Base-by-base conservation (phyloP, 2,797 vertebrate genomes). In the Lateolabrax maculatus region DNA sequence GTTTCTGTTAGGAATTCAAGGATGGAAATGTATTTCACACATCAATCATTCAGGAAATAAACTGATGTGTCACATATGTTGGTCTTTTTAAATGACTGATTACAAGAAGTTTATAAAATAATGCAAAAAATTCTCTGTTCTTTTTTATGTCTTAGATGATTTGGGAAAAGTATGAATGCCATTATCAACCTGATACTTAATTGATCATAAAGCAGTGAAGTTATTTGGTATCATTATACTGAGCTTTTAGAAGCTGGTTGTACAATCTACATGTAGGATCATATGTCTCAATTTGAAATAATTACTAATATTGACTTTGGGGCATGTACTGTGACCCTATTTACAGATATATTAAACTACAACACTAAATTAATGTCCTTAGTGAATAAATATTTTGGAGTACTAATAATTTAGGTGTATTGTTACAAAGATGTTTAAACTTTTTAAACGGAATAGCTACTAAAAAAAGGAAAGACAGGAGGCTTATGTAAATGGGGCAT, bases 171-270 rank as follows among this genome's bases (percentile, higher is more conserved):
- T 65, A 12, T 46, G 19, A 78, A 49, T 51, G 12, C 25, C 27
- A 31, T 36, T 11, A 39, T 75, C 29, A 68, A 61, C 37, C 18
- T 46, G 46, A 71, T 64, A 39, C 21, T 65, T 57, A 55, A 53
- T 41, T 46, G 7, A 53, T 74, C 19, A 43, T 62, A 5, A 90
- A 86, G 77, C 88, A 91, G 89, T 90, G 86, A 94, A 88, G 68
- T 11, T 13, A n/a, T 85, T 69, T 52, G 53, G 51, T 75, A 12
- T 68, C 15, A 46, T 64, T 51, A 37, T 65, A 55, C 8, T n/a
- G 19, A 60, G 43, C 55, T 80, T 21, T 43, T 44, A 43, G 21
- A 58, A 37, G 13, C 36, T 41, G 12, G 71, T 68, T 71, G 19
- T 61, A n/a, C 3, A 4, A 44, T 34, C 23, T 34, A 63, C 34